These are phyloP conservation scores for Hyperoplus lanceolatus DNA, from an alignment of 2,797 vertebrate species.

Conservation along the genomic window DNA sequence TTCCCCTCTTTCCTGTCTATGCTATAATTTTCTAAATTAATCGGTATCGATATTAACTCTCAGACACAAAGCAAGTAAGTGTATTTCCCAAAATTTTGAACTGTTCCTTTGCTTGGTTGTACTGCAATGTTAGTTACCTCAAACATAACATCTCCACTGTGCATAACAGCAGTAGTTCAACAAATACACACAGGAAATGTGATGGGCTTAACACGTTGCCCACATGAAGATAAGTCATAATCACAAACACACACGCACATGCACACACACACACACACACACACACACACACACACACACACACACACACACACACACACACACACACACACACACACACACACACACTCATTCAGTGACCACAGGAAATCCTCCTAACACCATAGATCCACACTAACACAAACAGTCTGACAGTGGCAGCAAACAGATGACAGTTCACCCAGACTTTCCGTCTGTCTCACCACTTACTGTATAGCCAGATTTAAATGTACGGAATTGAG, in stretches of 20 bases:
- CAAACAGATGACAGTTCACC: conserved; percentile 57
- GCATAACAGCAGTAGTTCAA: background rate
- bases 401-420: conserved; percentile 50
- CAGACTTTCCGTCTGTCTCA: conserved; percentile 58
- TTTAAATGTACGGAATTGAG: conserved; percentile 32
- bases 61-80: background rate
- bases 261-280: conserved; percentile 23
- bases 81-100: background rate
- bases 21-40: background rate
- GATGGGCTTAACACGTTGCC: conserved; percentile 15
- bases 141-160: background rate
- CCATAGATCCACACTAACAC: conserved; percentile 36
- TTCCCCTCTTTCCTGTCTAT: background rate
- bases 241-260: conserved; percentile 34
- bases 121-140: background rate
- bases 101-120: background rate
- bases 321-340: conserved; percentile 29
- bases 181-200: conserved; percentile 13
- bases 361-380: conserved; percentile 47
- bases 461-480: conserved; percentile 20
- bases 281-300: conserved; percentile 32
- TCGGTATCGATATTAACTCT: background rate
- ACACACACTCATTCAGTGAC: conserved; percentile 24
- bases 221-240: conserved; percentile 37
- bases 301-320: conserved; percentile 29